These are phyloP conservation scores for Myodes glareolus DNA, from an alignment of 2,113 vertebrate species.

Conservation along the genomic window DNA sequence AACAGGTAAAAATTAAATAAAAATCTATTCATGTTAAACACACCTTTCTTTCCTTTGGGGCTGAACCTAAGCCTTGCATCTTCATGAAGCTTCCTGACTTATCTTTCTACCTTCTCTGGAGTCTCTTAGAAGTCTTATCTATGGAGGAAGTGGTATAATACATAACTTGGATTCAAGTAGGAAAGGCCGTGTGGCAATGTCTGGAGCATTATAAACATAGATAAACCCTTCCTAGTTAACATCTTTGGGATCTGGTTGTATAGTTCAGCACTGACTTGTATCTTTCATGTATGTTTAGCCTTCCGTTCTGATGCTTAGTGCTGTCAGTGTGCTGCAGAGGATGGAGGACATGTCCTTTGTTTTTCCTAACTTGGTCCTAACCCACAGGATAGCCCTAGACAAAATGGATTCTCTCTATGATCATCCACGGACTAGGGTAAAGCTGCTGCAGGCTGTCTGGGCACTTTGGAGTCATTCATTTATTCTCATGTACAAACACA, in stretches of 20 bases:
- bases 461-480: neutral
- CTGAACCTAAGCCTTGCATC: neutral
- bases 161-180: neutral
- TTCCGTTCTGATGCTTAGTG: neutral
- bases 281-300: neutral
- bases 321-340: neutral
- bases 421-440: neutral
- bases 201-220: no score
- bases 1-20: neutral
- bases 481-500: neutral
- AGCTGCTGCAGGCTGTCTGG: neutral
- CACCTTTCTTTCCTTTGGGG: neutral
- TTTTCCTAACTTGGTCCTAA: neutral
- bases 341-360: neutral
- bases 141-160: neutral
- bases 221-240: neutral
- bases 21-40: neutral
- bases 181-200: neutral
- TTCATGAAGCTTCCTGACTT: neutral
- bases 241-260: neutral
- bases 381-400: neutral
- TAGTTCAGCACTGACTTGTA: neutral
- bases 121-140: neutral
- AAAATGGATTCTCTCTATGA: fast-evolving
- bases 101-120: neutral